phyloP scores from a whole-genome alignment of 2,113 vertebrate genomes.

The Rhinopithecus roxellana region DNA sequence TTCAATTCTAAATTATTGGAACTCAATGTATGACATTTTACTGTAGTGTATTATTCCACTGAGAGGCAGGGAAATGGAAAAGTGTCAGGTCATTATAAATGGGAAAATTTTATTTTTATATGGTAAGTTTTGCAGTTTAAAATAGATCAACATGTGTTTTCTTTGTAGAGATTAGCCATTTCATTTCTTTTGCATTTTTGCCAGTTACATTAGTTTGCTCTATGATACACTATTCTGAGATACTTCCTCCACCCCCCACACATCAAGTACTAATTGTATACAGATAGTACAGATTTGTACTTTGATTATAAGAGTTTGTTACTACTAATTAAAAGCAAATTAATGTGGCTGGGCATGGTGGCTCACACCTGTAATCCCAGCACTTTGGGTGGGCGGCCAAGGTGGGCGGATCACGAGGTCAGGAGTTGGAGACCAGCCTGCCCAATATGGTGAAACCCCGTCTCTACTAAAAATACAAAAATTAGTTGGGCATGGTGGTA shows the following conservation, averaged over 20 bases:
- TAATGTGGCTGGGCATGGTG: not conserved
- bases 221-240: not conserved
- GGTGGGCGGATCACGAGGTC: too few relatives aligned
- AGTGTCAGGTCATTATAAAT: constrained; percentile 19
- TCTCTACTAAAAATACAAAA: too few relatives aligned
- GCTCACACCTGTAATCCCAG: too few relatives aligned
- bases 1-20: constrained; percentile 42
- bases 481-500: too few relatives aligned
- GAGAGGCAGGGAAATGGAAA: constrained; percentile 5
- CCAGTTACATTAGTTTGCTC: not conserved
- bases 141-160: constrained; percentile 6
- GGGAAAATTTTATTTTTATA: constrained; percentile 49
- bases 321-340: not conserved
- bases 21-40: not conserved
- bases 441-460: too few relatives aligned
- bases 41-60: constrained; percentile 31
- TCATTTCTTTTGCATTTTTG: constrained; percentile 3
- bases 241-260: not conserved
- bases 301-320: constrained; percentile 26
- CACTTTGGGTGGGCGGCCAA: too few relatives aligned
- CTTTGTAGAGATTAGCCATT: constrained; percentile 3
- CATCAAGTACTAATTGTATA: not conserved
- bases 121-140: constrained; percentile 43
- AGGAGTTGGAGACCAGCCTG: too few relatives aligned
- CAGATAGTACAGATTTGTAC: not conserved